Base-by-base conservation (phyloP, 2,888 invertebrate genomes). In the Chloroclysta siterata region DNA sequence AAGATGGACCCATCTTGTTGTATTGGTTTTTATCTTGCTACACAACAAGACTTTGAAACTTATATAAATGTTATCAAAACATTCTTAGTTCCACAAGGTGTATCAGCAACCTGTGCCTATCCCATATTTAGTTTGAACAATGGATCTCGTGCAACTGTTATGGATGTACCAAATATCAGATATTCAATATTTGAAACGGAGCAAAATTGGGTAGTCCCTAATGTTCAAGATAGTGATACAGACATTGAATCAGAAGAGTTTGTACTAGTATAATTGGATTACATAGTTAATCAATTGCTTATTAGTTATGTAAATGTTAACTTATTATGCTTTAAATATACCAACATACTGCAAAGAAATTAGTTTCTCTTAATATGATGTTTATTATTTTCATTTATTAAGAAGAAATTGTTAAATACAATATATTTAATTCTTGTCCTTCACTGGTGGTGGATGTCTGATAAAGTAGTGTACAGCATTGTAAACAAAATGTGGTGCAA, bases 1-100 rank as follows among this genome's bases (percentile, higher is more conserved):
- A 97, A 97, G 93, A 97, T 98, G 96, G 98, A 98, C 89, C 98
- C 98, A 11, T 97, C 97, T 71, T 98, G 98, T 85, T 97, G 98
- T 77, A 95, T 98, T 66, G 98, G 98, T 14, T 98, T 98, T 86
- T 98, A 98, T 87, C 95, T 97, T 78, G 94, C 94, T 61, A 95
- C 95, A 62, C 95, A 95, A 86, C 93, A 94, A 66, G 96, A 97
- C 74, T 97, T 98, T 85, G 95, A 96, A 74, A 95, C 94, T 72
- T 96, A 97, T 84, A 90, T 96, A 41, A 95, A 95, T 83, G 94
- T 94, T 69, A 95, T 96, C 57, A 94, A 95, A 80, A 93, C 95
- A 79, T 93, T 93, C 75, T 79, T 93, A 65, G 82, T 86, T 50
- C 93, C 93, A 33, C 91, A 90, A 70, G 89, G 89, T 63, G 85